phyloP scores from a whole-genome alignment of 2,888 invertebrate genomes.

The Crossocerus cetratus region DNA sequence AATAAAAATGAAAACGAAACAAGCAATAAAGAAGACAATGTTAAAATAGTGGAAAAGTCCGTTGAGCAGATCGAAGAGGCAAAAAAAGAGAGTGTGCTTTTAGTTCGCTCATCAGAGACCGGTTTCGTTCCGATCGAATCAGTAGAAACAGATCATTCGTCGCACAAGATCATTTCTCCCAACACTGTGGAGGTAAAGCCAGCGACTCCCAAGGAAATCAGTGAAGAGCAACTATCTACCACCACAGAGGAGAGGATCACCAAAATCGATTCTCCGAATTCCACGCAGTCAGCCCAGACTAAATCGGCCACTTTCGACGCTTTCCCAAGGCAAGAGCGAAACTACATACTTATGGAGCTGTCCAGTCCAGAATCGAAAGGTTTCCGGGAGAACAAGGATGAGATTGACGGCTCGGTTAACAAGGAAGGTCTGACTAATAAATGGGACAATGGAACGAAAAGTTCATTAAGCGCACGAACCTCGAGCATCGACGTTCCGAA shows the following conservation, averaged over 20 bases:
- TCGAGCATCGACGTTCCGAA: background rate
- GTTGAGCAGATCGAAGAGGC: background rate
- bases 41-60: background rate
- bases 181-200: too few species aligned
- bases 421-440: background rate
- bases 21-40: background rate
- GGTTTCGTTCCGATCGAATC: background rate
- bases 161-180: too few species aligned
- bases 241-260: too few species aligned
- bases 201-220: too few species aligned
- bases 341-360: constrained; percentile 66
- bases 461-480: background rate
- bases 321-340: constrained; percentile 65
- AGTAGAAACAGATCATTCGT: background rate
- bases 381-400: background rate
- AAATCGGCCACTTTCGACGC: constrained; percentile 47
- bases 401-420: background rate
- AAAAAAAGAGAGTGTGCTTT: background rate
- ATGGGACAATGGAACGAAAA: background rate
- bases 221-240: too few species aligned
- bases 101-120: background rate
- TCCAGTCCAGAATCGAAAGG: constrained; percentile 60
- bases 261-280: too few species aligned
- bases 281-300: background rate
- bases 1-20: background rate